These are phyloP conservation scores for Jordanella pulchra DNA, from an alignment of 2,797 vertebrate genomes.

Conservation along the genomic window DNA sequence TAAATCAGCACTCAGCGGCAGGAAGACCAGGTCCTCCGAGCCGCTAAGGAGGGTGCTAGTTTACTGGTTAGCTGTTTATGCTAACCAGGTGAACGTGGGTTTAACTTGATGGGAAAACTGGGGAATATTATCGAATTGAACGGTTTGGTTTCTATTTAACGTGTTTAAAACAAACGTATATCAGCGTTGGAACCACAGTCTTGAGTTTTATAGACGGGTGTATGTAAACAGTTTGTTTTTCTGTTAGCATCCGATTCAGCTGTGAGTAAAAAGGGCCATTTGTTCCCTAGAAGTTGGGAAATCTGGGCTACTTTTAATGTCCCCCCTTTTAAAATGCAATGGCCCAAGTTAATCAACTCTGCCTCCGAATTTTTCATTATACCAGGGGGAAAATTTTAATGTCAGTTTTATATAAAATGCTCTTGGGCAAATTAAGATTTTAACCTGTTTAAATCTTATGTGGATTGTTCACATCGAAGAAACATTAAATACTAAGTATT, in stretches of 20 bases:
- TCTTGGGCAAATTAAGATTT: background rate
- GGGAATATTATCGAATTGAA: background rate
- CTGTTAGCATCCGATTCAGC: background rate
- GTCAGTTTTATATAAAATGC: background rate
- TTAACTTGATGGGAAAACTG: background rate
- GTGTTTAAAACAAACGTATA: background rate
- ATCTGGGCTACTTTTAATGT: background rate
- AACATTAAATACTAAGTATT: background rate
- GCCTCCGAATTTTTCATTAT: too few species aligned
- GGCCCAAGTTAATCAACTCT: too few species aligned
- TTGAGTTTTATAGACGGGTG: background rate
- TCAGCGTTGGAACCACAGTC: background rate
- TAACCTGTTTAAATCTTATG: background rate
- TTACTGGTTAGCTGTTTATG: constrained; percentile 13
- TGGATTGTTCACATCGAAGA: background rate
- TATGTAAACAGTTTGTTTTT: background rate
- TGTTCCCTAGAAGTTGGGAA: background rate
- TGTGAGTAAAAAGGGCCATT: background rate
- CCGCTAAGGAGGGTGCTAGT: background rate
- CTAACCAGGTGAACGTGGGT: constrained; percentile 9
- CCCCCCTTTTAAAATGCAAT: too few species aligned
- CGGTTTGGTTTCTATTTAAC: background rate
- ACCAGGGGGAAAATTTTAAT: too few species aligned
- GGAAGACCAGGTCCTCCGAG: background rate
- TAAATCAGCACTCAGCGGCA: fast-evolving